Percentiles rank a stretch among this genome's conserved stretches.
These are phyloP conservation scores for Aix galericulata DNA, from an alignment of 2,113 vertebrate genomes.

Conservation along the genomic window DNA sequence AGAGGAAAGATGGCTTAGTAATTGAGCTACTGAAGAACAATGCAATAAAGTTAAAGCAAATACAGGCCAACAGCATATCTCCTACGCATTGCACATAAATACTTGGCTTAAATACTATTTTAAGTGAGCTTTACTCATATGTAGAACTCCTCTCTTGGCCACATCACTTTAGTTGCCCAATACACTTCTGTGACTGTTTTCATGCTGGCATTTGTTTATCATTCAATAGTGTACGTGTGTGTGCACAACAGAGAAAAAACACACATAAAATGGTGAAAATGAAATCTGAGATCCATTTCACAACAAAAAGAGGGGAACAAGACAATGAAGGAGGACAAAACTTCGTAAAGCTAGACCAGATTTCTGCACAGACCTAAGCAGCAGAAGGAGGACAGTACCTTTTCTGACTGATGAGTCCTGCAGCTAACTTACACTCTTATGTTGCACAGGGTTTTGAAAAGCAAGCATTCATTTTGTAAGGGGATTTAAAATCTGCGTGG, in stretches of 20 bases:
- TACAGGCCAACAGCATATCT: neutral
- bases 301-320: neutral
- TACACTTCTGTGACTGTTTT: neutral
- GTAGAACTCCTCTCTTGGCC: neutral
- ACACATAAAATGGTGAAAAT: neutral
- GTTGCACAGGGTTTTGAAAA: neutral
- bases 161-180: neutral
- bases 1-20: neutral
- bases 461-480: neutral
- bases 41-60: neutral
- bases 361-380: neutral
- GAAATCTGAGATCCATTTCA: neutral
- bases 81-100: neutral
- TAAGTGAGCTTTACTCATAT: neutral
- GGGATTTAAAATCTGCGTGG: neutral
- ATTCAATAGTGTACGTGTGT: neutral
- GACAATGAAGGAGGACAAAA: rapidly evolving
- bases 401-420: neutral
- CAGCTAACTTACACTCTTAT: neutral
- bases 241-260: neutral
- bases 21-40: neutral
- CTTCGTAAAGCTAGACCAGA: neutral
- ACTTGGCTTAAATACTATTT: neutral
- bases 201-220: neutral
- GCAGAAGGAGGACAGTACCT: neutral